These are phyloP conservation scores for Gnatocerus cornutus DNA, from an alignment of 2,888 invertebrate genomes.

Conservation along the genomic window DNA sequence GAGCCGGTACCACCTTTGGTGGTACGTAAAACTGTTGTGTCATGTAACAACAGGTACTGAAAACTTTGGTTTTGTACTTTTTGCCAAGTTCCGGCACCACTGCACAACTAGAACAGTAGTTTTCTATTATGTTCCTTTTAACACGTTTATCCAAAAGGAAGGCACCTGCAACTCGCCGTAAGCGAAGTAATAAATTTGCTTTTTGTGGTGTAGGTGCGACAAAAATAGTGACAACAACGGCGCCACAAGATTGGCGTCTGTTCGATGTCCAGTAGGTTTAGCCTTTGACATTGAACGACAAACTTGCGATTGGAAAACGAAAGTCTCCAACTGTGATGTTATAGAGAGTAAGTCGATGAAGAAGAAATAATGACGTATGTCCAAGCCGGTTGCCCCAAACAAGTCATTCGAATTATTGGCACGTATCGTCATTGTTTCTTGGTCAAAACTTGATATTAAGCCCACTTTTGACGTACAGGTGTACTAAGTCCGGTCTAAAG, in stretches of 20 bases:
- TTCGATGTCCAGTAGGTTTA: slow-evolving; percentile 91
- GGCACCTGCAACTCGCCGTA: slow-evolving; percentile 2
- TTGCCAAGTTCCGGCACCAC: too few species aligned
- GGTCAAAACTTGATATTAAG: slow-evolving; percentile 59
- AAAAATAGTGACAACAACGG: slow-evolving; percentile 91
- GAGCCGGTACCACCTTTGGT: too few species aligned
- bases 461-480: slow-evolving; percentile 74
- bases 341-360: slow-evolving; percentile 89
- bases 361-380: slow-evolving; percentile 64
- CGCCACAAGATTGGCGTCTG: slow-evolving; percentile 89
- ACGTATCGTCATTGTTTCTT: slow-evolving; percentile 64
- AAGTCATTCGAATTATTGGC: slow-evolving; percentile 1
- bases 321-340: slow-evolving; percentile 96
- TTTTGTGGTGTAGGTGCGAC: slow-evolving; percentile 83
- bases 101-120: not conserved
- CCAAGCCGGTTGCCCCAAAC: not conserved
- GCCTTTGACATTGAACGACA: slow-evolving; percentile 96
- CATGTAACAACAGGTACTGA: too few species aligned
- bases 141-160: slow-evolving; percentile 6
- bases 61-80: too few species aligned
- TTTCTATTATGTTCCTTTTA: slow-evolving; percentile 8
- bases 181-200: not conserved
- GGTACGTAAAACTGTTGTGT: too few species aligned
- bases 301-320: slow-evolving; percentile 97
- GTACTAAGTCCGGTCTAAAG: slow-evolving; percentile 96